Evolutionary conservation across 2,113 vertebrate species (phyloP), one percentile per base, ranked within the genome.

Genomic region (Promerops cafer): DNA sequence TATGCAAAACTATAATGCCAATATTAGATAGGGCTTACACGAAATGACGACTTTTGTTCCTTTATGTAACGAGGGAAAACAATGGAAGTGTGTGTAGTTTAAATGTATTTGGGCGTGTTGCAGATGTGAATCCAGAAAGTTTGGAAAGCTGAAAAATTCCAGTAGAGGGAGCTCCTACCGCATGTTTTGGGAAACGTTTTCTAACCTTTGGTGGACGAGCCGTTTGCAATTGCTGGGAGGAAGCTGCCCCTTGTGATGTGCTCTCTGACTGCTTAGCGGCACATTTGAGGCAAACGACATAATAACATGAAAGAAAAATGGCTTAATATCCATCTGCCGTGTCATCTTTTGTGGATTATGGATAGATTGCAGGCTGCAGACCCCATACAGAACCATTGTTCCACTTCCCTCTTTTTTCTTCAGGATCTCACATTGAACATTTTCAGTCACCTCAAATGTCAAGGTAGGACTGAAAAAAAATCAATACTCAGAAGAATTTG

Each of bases 111-210:
- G 52, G 20, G 20, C 37, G 5, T 13, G 12, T 13, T 59, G 39
- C 21, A 17, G 10, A 44, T 83, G 17, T 10, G 40, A 63, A 69
- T 22, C 12, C 20, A 74, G 42, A 20, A 80, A 65, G 8, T 31
- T 87, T 23, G 60, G 44, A 45, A 78, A 57, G 22, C 35, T 64
- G 56, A 56, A 83, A 93, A 50, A 5, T 35, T 56, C 37, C 96
- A 77, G 79, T 76, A 97, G 97, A 96, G 96, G 96, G 96, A 94
- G 95, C 97, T 97, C 96, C 84, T 71, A 60, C 40, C 12, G 80
- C 95, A 94, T 69, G 19, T 76, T 57, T 96, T 69, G n/a, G 23
- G 76, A 50, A 13, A 30, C 28, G 9, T 13, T 69, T 81, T 40
- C 21, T 47, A 40, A 26, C 54, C 20, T 64, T 50, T 42, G 21